Conservation (phyloP, 2,113 vertebrate genomes). For the Pomatostomus ruficeps region DNA sequence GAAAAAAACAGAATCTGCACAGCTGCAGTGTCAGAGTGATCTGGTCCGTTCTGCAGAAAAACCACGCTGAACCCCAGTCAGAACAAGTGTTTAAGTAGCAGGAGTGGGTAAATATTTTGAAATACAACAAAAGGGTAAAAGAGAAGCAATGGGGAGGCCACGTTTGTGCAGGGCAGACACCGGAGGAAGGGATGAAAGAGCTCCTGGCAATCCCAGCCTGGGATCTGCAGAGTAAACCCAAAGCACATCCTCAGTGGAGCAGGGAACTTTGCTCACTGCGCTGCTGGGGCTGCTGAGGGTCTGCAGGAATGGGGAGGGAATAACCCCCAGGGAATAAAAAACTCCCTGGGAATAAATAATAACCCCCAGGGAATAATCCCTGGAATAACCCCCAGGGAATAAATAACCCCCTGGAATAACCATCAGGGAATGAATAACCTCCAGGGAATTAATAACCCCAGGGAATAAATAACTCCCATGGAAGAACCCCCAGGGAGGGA, state of each 20-base stretch:
- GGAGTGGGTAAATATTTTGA: background rate
- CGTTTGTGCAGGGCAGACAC: background rate
- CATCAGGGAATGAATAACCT: too few species aligned
- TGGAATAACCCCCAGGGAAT: too few species aligned
- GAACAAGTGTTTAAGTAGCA: background rate
- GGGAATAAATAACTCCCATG: too few species aligned
- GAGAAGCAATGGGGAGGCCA: background rate
- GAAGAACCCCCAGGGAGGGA: too few species aligned
- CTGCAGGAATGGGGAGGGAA: background rate
- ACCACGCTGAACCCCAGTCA: background rate
- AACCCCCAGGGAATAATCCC: too few species aligned
- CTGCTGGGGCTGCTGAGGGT: background rate
- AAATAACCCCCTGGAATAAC: too few species aligned
- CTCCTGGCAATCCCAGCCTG: background rate
- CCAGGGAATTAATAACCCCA: too few species aligned
- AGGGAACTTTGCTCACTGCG: background rate
- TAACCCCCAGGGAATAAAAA: too few species aligned
- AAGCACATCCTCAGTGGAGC: fast-evolving
- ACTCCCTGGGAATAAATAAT: too few species aligned
- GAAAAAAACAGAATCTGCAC: background rate
- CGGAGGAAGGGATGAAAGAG: background rate
- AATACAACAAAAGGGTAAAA: background rate
- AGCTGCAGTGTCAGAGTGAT: background rate
- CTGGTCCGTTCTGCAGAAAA: background rate
- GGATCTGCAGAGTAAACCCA: background rate